These are phyloP conservation scores for Physocephala rufipes DNA, from an alignment of 2,888 invertebrate genomes.

Conservation along the genomic window DNA sequence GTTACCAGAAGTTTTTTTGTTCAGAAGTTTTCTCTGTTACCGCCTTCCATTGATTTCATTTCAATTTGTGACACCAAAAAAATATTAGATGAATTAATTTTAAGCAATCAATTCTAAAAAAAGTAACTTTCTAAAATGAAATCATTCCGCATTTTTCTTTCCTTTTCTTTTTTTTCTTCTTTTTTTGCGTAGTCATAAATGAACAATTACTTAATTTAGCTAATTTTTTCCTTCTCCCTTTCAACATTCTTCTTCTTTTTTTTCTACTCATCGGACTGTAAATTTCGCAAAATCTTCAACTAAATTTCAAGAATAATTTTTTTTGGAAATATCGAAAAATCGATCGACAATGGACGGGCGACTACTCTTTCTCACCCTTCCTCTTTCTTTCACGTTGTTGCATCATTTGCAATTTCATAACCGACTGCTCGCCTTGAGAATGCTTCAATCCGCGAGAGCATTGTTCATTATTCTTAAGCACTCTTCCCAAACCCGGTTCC, in stretches of 20 bases:
- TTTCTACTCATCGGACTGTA: background rate
- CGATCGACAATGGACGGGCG: background rate
- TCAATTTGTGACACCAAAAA: background rate
- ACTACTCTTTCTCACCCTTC: background rate
- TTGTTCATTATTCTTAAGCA: background rate
- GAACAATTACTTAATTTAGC: too few relatives aligned
- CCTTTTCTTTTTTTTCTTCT: too few relatives aligned
- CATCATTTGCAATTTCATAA: too few relatives aligned
- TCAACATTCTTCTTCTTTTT: background rate
- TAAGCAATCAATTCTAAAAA: background rate
- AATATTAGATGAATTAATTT: background rate
- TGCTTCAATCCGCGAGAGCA: background rate
- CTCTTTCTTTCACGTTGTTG: background rate
- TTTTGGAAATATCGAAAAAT: constrained; percentile 29
- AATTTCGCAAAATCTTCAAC: constrained; percentile 10
- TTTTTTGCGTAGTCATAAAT: too few relatives aligned
- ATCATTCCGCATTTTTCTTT: too few relatives aligned
- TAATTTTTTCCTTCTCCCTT: background rate
- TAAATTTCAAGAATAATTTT: constrained; percentile 36
- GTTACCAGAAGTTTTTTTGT: too few relatives aligned
- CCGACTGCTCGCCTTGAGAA: too few relatives aligned
- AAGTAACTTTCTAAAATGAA: too few relatives aligned
- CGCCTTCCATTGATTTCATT: background rate
- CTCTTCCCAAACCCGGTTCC: background rate
- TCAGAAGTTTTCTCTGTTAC: too few relatives aligned